Evolutionary conservation across 2,888 invertebrate genomes (phyloP), one percentile per base, ranked within the genome.

Genomic region (Ametastegia equiseti): DNA sequence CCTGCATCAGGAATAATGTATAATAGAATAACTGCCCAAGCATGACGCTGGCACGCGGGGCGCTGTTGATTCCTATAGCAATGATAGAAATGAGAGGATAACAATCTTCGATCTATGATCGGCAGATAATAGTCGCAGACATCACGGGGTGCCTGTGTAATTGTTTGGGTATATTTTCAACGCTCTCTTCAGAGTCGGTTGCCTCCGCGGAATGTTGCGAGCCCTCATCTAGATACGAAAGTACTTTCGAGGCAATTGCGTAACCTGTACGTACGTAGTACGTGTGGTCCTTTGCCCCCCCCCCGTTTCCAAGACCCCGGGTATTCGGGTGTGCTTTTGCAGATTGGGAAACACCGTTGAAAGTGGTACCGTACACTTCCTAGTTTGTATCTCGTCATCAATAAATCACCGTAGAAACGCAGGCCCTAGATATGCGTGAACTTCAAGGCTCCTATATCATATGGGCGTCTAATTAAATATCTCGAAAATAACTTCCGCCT

Each of bases 191-290:
- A 13, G 15, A 36, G 33, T 19, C 13, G n/a, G n/a, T n/a, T n/a
- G n/a, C n/a, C n/a, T 54, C 54, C 23, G 19, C 23, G 33, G 36
- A 30, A n/a, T 65, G n/a, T 33, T 36, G 15, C 63, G 1, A 65
- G 33, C 27, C 33, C 42, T 23, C 69, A 42, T 23, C 47, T 7
- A 19, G 33, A 15, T 2, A 75, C 50, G 54, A 75, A 54, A 75
- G 75, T 75, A 75, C 75, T 71, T 71, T 71, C 71, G 71, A 71
- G 71, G 27, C 47, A 9, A 27, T 75, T 15, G 54, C 75, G 75
- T 54, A 75, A 75, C 23, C 33, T 11, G n/a, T n/a, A 11, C 11
- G 33, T 75, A 15, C 11, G 33, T 54, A 36, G 50, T 75, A 54
- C 75, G 23, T 36, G 19, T 54, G 54, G 19, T 50, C 33, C 54